Conservation (phyloP, 2,888 invertebrate genomes). For the Rotaria macrura region DNA sequence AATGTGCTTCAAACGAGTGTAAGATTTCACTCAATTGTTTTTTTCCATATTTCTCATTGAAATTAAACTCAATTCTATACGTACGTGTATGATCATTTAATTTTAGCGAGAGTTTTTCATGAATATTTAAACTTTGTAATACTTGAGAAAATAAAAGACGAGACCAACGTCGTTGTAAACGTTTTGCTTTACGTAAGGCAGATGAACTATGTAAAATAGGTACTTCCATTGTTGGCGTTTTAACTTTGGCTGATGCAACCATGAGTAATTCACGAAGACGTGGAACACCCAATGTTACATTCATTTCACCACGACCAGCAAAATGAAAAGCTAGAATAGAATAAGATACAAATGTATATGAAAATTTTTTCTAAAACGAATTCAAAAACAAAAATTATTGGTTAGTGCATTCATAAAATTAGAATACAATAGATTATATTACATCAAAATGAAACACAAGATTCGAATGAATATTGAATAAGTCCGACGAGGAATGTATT, state of each 20-base stretch:
- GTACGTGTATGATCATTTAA: neutral
- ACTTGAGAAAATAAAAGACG: conserved; percentile 16
- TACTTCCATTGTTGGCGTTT: conserved; percentile 90
- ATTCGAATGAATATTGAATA: too few species aligned
- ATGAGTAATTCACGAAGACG: conserved; percentile 88
- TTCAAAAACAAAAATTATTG: too few species aligned
- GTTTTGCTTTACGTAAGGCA: neutral
- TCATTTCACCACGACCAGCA: conserved; percentile 99
- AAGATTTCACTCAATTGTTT: conserved; percentile 19
- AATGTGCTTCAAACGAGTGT: conserved; percentile 21
- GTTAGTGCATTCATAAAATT: too few species aligned
- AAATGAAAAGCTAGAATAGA: conserved; percentile 71
- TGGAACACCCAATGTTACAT: conserved; percentile 98
- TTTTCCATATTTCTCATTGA: neutral
- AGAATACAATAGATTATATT: too few species aligned
- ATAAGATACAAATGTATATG: too few species aligned
- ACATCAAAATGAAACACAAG: too few species aligned
- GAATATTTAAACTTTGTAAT: neutral
- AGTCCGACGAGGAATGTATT: too few species aligned
- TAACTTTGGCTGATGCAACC: conserved; percentile 78
- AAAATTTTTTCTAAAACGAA: too few species aligned
- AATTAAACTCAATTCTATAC: neutral
- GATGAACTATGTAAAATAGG: conserved; percentile 58
- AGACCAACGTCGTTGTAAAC: conserved; percentile 12
- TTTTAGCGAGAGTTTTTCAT: neutral